These are phyloP conservation scores for Trichonephila clavata DNA, from an alignment of 1,140 invertebrate genomes.

Conservation along the genomic window DNA sequence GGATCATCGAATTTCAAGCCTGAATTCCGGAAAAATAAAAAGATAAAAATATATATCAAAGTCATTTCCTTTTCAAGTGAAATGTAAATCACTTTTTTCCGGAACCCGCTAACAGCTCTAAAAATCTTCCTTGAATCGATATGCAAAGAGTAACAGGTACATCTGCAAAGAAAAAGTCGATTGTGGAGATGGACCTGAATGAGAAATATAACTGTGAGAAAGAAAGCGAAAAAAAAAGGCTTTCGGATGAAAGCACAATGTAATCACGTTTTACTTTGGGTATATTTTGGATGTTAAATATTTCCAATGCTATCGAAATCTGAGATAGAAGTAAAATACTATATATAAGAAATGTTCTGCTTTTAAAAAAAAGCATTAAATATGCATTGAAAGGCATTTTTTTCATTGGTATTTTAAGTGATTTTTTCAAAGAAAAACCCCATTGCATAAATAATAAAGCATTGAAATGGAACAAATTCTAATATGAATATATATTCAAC, in stretches of 20 bases:
- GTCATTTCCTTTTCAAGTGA: constrained; percentile 1
- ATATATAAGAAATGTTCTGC: too few relatives aligned
- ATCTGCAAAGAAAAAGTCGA: background rate
- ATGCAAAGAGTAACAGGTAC: background rate
- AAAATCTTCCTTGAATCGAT: background rate
- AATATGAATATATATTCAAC: too few relatives aligned
- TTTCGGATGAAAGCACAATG: background rate
- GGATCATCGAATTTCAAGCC: background rate
- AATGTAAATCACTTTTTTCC: constrained; percentile 8
- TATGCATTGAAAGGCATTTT: too few relatives aligned
- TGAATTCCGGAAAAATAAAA: background rate
- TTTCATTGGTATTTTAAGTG: too few relatives aligned
- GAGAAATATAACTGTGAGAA: background rate
- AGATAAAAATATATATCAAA: background rate
- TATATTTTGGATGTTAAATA: background rate
- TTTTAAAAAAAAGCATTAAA: too few relatives aligned
- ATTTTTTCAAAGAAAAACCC: too few relatives aligned
- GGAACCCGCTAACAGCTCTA: background rate
- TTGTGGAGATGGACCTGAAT: background rate
- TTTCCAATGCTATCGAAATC: background rate
- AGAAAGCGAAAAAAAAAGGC: background rate
- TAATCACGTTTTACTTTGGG: background rate
- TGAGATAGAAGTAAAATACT: too few relatives aligned
- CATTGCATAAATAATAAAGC: too few relatives aligned
- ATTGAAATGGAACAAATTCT: too few relatives aligned